phyloP scores from a whole-genome alignment of 2,113 vertebrate genomes.

The Pseudopipra pipra region DNA sequence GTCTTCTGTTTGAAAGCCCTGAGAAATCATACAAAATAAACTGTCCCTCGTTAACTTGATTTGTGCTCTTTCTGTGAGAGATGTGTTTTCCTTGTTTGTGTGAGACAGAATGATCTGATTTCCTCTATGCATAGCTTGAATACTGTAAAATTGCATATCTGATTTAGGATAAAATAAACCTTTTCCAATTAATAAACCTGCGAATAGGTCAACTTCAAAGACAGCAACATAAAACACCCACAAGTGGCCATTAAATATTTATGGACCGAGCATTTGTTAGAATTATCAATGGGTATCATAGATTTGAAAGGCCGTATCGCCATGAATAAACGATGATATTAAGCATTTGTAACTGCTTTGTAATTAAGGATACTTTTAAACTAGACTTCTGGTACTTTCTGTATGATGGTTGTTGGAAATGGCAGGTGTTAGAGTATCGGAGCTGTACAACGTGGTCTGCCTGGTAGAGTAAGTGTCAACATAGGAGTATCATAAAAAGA shows the following conservation, averaged over 20 bases:
- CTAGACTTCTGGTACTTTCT: not conserved
- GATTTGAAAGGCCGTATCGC: conserved; percentile 26
- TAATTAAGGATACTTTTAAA: conserved; percentile 33
- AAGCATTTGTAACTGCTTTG: conserved; percentile 12
- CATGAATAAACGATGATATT: conserved; percentile 2
- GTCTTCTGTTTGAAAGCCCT: conserved; percentile 22
- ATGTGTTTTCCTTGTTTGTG: conserved; percentile 9
- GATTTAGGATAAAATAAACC: conserved; percentile 48
- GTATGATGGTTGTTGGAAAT: not conserved
- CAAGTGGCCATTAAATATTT: conserved; percentile 64
- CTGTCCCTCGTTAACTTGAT: conserved; percentile 23
- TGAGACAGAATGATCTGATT: not conserved
- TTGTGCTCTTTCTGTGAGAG: conserved; percentile 28
- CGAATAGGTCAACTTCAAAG: conserved; percentile 42
- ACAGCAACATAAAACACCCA: conserved; percentile 49
- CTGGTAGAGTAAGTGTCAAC: not conserved
- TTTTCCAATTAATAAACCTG: conserved; percentile 54
- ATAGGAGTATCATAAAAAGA: not conserved
- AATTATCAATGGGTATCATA: conserved; percentile 35
- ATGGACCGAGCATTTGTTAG: conserved; percentile 22
- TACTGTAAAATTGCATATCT: conserved; percentile 5
- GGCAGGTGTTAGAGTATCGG: not conserved
- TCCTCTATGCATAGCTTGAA: not conserved
- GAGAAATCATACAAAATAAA: conserved; percentile 30
- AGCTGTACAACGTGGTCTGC: not conserved